These are phyloP conservation scores for Suillia variegata DNA, from an alignment of 2,888 invertebrate genomes.

Conservation along the genomic window DNA sequence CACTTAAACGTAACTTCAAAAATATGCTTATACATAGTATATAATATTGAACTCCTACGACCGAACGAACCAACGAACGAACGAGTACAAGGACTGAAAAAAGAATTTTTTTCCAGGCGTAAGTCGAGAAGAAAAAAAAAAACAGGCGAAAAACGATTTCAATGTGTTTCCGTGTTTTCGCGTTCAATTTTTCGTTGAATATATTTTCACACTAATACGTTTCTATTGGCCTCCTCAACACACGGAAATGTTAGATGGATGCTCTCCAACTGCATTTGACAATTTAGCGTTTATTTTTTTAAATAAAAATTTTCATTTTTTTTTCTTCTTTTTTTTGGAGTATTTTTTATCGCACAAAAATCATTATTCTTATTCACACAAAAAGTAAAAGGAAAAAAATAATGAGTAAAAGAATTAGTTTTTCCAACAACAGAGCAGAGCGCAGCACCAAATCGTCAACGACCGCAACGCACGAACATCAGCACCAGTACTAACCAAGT, in stretches of 20 bases:
- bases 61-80: slow-evolving; percentile 37
- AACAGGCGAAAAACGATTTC: slow-evolving; percentile 1
- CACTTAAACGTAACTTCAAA: slow-evolving; percentile 13
- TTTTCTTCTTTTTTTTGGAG: slow-evolving; percentile 13
- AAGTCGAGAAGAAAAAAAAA: not conserved
- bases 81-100: slow-evolving; percentile 41
- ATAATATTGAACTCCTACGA: slow-evolving; percentile 42
- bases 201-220: not conserved
- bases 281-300: too few species aligned
- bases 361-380: too few species aligned
- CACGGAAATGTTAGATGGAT: too few species aligned
- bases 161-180: not conserved
- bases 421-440: slow-evolving; percentile 35
- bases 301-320: slow-evolving; percentile 8
- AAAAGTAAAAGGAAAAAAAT: not conserved
- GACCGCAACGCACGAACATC: slow-evolving; percentile 43
- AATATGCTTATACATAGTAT: slow-evolving; percentile 31
- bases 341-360: slow-evolving; percentile 27
- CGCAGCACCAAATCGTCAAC: slow-evolving; percentile 39
- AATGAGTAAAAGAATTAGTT: too few species aligned
- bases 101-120: slow-evolving; percentile 20
- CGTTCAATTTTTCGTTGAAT: not conserved
- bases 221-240: too few species aligned
- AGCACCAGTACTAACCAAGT: slow-evolving; percentile 39
- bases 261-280: too few species aligned